Base-by-base conservation (phyloP, 2,113 vertebrate genomes). In the Hydropotes inermis region DNA sequence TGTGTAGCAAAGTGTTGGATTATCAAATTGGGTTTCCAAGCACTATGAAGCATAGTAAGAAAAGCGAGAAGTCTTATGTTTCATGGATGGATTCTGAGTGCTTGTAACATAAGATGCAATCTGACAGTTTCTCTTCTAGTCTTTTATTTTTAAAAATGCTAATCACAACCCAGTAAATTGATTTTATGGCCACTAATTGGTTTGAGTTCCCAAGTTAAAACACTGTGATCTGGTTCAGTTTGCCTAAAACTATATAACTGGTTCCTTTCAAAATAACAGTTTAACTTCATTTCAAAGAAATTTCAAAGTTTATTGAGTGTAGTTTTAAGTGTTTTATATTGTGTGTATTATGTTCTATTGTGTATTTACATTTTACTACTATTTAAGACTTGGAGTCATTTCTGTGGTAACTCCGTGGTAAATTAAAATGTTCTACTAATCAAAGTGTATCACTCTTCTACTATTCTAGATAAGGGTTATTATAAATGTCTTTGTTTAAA, bases 211-310 rank as follows among this genome's bases (percentile, higher is more conserved):
- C 8, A 55, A 1, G 52, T 93, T 96, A 43, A 94, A 96, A 94
- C 87, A 74, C 60, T 74, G 9, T 94, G 64, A 76, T 17, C 13
- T 70, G 61, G n/a, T 85, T 93, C 45, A 28, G 2, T 83, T 87
- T 91, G 39, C 21, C n/a, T 54, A 91, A 84, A 92, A 61, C 39
- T n/a, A 14, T 1, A 0, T 84, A 94, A 57, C 55, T 60, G 78
- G 33, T 78, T 97, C 92, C 30, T 94, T 96, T 92, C 58, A 79
- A 79, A 83, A 70, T 27, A 90, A 64, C 25, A 30, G 17, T 60
- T 97, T 86, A 8, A 89, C 57, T 94, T 95, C 83, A 50, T 93
- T 96, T 95, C 45, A 94, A 52, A 84, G 60, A 91, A 82, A 94
- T 92, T 93, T 61, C 21, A 74, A 84, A 57, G 58, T 87, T 33